These are phyloP conservation scores for Cantharis nigra DNA, from an alignment of 2,888 invertebrate species.

Conservation along the genomic window DNA sequence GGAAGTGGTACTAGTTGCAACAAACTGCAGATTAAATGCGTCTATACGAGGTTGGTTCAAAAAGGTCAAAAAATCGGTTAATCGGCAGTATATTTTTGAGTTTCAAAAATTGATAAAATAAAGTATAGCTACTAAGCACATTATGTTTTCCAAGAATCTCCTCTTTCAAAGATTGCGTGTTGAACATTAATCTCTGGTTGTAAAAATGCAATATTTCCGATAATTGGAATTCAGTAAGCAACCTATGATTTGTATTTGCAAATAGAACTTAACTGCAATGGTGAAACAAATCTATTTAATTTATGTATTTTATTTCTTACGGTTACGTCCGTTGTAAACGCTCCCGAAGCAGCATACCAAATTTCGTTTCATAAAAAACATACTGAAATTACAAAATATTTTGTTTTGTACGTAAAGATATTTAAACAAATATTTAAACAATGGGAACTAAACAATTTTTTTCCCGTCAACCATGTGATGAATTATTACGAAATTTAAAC, in stretches of 20 bases:
- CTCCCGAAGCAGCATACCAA: too few species aligned
- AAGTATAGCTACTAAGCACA: too few species aligned
- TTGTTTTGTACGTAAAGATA: too few species aligned
- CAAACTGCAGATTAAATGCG: neutral
- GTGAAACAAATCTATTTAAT: neutral
- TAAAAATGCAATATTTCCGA: neutral
- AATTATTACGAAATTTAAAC: too few species aligned
- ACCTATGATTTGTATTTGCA: neutral
- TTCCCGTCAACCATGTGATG: too few species aligned
- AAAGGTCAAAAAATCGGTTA: neutral
- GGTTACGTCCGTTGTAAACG: too few species aligned
- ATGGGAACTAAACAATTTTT: too few species aligned
- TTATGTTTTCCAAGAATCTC: neutral
- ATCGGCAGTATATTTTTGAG: neutral
- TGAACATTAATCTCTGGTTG: neutral
- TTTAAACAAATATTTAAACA: too few species aligned
- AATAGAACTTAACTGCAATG: neutral
- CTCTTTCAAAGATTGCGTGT: neutral
- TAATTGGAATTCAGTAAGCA: neutral
- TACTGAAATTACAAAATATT: too few species aligned
- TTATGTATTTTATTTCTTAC: too few species aligned
- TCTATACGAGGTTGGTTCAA: neutral
- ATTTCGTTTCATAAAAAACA: too few species aligned
- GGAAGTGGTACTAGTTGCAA: neutral
- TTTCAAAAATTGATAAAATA: too few species aligned